phyloP scores from a whole-genome alignment of 2,113 vertebrate genomes.

The Oxyura jamaicensis region DNA sequence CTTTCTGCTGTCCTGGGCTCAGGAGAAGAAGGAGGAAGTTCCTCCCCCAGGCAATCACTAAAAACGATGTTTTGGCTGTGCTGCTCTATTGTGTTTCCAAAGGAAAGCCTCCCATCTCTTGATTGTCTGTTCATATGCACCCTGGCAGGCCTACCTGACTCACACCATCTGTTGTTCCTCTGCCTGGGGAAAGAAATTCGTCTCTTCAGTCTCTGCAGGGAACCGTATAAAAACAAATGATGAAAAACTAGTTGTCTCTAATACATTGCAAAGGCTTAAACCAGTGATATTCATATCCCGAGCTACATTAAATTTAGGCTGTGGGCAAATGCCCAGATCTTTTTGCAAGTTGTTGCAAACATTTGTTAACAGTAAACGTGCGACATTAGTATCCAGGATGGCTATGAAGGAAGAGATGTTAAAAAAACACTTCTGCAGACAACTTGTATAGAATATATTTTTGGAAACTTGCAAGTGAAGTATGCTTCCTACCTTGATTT shows the following conservation, averaged over 20 bases:
- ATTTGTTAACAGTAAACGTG: background rate
- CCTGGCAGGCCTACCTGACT: conserved; percentile 42
- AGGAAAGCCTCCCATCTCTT: background rate
- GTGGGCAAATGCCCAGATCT: background rate
- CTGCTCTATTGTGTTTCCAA: background rate
- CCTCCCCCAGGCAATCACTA: background rate
- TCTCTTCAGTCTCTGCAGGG: background rate
- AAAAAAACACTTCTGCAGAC: background rate
- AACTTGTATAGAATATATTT: background rate
- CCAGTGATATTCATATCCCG: background rate
- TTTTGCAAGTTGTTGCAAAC: background rate
- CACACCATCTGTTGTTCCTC: conserved; percentile 30
- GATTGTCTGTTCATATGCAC: background rate
- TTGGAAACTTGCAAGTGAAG: conserved; percentile 3
- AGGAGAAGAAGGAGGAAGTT: background rate
- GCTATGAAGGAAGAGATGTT: background rate
- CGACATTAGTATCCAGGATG: background rate
- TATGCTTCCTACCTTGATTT: background rate
- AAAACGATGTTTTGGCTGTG: background rate
- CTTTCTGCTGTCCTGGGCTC: background rate
- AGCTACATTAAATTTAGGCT: conserved; percentile 1
- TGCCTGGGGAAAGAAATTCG: background rate
- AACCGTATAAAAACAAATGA: background rate
- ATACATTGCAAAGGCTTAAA: background rate
- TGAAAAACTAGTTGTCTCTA: background rate